Percentiles rank a stretch among this genome's conserved stretches.
Evolutionary conservation across 2,113 vertebrate species (phyloP).

Genomic region (Sapajus apella): DNA sequence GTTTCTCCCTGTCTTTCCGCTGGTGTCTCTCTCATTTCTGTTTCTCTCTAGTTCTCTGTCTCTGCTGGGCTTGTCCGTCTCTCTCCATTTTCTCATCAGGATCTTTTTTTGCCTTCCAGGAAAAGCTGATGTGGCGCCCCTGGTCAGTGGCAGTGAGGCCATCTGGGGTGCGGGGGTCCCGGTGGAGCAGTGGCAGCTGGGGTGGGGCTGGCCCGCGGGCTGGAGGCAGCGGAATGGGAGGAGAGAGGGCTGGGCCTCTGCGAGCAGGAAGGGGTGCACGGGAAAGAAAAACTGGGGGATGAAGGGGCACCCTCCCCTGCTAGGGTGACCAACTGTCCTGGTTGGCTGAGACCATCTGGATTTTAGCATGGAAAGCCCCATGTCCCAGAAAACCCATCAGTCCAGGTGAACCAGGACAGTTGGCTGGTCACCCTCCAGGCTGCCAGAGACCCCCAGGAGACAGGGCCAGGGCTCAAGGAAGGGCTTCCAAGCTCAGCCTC

Average conservation of each 20-base stretch:
- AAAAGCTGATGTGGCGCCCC: constrained; percentile 26
- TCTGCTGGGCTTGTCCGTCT: not conserved
- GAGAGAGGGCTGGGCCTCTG: not conserved
- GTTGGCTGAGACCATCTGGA: not conserved
- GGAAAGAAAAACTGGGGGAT: not conserved
- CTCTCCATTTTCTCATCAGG: not conserved
- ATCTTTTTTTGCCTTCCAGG: constrained; percentile 33
- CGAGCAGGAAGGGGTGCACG: not conserved
- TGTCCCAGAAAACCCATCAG: not conserved
- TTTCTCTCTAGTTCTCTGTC: not conserved
- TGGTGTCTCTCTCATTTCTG: not conserved
- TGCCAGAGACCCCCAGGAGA: not conserved
- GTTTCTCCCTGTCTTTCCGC: not conserved
- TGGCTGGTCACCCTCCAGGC: not conserved
- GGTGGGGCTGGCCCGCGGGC: not conserved
- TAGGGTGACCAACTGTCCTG: rapidly evolving
- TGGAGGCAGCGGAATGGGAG: not conserved
- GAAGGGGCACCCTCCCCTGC: not conserved
- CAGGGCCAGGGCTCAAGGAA: too few species aligned
- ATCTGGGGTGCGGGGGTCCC: not conserved
- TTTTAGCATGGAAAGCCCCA: not conserved
- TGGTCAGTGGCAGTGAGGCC: not conserved
- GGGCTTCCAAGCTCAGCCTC: not conserved
- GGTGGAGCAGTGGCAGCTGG: not conserved
- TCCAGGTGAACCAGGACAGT: not conserved